phyloP scores from a whole-genome alignment of 2,113 vertebrate species.

The Diphyllodes magnificus region DNA sequence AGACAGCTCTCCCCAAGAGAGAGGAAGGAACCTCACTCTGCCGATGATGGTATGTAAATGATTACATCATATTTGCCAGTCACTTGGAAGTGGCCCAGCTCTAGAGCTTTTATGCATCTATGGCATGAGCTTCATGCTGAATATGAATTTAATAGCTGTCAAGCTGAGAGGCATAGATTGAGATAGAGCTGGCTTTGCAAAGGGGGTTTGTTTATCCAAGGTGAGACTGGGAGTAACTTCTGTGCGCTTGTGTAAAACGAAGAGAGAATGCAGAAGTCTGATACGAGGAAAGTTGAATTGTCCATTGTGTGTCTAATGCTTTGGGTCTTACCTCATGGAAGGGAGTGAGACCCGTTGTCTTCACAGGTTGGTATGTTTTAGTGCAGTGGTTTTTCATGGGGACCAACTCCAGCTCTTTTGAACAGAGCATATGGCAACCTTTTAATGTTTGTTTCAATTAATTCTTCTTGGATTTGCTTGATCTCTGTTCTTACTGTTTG shows the following conservation, averaged over 20 bases:
- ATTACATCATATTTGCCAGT: constrained; percentile 36
- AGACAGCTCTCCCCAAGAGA: constrained; percentile 37
- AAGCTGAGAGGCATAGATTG: background rate
- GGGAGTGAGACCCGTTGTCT: background rate
- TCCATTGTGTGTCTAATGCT: background rate
- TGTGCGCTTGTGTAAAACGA: background rate
- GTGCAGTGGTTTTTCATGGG: background rate
- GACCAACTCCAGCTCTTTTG: background rate
- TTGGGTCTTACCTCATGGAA: background rate
- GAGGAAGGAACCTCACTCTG: constrained; percentile 37
- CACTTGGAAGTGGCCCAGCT: constrained; percentile 39
- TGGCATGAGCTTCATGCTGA: constrained; percentile 1
- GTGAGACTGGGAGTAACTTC: background rate
- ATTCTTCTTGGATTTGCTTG: background rate
- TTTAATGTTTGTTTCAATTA: background rate
- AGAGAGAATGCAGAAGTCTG: background rate
- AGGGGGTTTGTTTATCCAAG: background rate
- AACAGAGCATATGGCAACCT: background rate
- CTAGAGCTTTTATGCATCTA: constrained; percentile 18
- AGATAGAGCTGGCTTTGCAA: background rate
- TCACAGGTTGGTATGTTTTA: background rate
- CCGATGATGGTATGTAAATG: constrained; percentile 42
- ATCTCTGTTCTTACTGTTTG: background rate
- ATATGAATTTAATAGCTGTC: constrained; percentile 34
- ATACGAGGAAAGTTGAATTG: background rate